phyloP scores from a whole-genome alignment of 2,888 invertebrate species.

The Oscheius sp. region DNA sequence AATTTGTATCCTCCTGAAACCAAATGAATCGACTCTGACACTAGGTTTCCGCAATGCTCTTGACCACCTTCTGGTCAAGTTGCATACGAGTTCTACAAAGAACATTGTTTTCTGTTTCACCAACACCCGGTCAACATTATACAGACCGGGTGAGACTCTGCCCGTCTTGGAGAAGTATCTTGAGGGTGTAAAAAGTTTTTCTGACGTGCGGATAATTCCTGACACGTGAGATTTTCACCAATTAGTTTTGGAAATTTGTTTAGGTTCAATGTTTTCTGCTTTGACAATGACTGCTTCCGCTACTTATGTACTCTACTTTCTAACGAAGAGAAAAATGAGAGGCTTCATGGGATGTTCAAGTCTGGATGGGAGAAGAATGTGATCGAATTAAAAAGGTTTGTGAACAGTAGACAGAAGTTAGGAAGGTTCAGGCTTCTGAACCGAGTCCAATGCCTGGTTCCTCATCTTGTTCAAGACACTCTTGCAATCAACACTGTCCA shows the following conservation, averaged over 20 bases:
- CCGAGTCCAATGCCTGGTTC: too few species aligned
- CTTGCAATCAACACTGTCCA: too few species aligned
- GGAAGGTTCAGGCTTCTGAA: too few species aligned
- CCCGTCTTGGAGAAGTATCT: constrained; percentile 22
- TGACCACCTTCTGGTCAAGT: constrained; percentile 53
- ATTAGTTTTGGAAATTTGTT: not conserved
- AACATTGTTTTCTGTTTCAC: constrained; percentile 66
- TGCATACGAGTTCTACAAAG: constrained; percentile 54
- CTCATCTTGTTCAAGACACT: too few species aligned
- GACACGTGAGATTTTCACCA: not conserved
- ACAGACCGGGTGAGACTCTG: constrained; percentile 39
- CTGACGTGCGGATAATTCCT: constrained; percentile 14
- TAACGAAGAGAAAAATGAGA: not conserved
- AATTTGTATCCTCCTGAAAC: constrained; percentile 54
- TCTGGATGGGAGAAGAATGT: too few species aligned
- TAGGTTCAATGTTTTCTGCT: constrained; percentile 9
- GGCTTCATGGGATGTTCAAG: too few species aligned
- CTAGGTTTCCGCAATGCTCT: constrained; percentile 57
- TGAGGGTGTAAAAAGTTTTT: constrained; percentile 1
- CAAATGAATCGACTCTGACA: constrained; percentile 47
- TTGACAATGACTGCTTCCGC: constrained; percentile 35
- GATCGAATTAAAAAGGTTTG: too few species aligned
- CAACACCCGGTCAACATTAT: constrained; percentile 43
- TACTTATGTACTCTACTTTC: not conserved
- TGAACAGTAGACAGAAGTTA: too few species aligned